phyloP scores from a whole-genome alignment of 2,888 invertebrate species.

The Protonemura montana region DNA sequence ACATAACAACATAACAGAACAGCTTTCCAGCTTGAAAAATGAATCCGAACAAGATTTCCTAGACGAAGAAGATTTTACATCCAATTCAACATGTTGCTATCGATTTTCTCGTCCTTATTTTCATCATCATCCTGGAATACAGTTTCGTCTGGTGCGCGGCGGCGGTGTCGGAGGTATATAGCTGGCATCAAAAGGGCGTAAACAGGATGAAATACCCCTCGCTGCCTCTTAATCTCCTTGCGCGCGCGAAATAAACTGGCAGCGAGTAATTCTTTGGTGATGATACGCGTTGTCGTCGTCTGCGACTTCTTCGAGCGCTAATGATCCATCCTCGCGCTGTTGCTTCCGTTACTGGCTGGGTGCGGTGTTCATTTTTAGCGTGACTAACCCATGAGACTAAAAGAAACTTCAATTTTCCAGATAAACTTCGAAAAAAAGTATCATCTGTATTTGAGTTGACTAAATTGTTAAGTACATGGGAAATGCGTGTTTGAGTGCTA shows the following conservation, averaged over 20 bases:
- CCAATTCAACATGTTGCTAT: constrained; percentile 7
- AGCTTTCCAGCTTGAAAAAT: neutral
- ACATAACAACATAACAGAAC: neutral
- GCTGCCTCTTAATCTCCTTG: neutral
- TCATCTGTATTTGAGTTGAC: no score
- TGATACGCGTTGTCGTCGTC: neutral
- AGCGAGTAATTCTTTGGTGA: neutral
- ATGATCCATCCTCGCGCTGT: no score
- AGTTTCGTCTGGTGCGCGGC: neutral
- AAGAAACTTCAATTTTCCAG: no score
- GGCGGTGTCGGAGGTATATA: neutral
- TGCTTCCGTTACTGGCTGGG: no score
- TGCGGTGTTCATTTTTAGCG: no score
- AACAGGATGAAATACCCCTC: neutral
- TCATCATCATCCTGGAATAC: neutral
- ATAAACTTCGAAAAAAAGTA: no score
- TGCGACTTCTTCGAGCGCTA: no score
- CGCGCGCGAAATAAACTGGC: neutral
- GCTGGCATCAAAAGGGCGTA: neutral
- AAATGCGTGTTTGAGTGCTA: no score
- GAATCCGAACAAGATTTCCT: neutral
- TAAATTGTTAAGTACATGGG: no score
- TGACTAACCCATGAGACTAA: no score
- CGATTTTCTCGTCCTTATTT: neutral
- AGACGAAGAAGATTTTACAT: neutral